phyloP scores from a whole-genome alignment of 2,797 vertebrate genomes.

The Tragopan temminckii region DNA sequence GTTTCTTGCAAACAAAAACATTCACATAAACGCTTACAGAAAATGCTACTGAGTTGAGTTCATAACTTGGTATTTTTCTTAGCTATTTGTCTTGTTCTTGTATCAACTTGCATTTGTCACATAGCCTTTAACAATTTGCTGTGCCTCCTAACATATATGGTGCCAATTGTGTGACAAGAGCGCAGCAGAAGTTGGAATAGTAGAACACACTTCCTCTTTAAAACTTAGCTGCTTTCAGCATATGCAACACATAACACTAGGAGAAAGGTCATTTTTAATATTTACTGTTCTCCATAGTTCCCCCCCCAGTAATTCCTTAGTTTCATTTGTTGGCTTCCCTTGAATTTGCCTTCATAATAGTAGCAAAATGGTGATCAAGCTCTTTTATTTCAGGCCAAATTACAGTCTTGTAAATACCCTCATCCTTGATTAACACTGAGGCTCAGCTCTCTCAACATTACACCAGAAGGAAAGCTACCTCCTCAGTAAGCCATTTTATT shows the following conservation, averaged over 20 bases:
- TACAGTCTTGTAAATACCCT: not conserved
- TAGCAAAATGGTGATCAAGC: not conserved
- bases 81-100: constrained; percentile 44
- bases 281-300: not conserved
- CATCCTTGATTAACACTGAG: not conserved
- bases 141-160: no score
- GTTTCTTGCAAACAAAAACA: constrained; percentile 60
- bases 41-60: constrained; percentile 46
- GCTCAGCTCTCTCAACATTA: not conserved
- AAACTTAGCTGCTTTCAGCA: not conserved
- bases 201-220: not conserved
- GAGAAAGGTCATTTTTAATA: not conserved
- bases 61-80: constrained; percentile 52
- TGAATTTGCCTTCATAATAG: not conserved
- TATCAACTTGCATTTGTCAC: constrained; percentile 48
- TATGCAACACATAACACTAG: not conserved
- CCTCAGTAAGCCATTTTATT: not conserved
- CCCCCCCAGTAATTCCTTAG: not conserved
- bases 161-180: accelerated
- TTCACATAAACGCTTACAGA: constrained; percentile 56
- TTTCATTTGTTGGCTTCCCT: not conserved
- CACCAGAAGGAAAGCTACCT: not conserved
- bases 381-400: not conserved
- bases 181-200: not conserved
- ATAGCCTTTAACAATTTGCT: no score